phyloP scores from a whole-genome alignment of 2,797 vertebrate species.

The Phaenicophaeus curvirostris region DNA sequence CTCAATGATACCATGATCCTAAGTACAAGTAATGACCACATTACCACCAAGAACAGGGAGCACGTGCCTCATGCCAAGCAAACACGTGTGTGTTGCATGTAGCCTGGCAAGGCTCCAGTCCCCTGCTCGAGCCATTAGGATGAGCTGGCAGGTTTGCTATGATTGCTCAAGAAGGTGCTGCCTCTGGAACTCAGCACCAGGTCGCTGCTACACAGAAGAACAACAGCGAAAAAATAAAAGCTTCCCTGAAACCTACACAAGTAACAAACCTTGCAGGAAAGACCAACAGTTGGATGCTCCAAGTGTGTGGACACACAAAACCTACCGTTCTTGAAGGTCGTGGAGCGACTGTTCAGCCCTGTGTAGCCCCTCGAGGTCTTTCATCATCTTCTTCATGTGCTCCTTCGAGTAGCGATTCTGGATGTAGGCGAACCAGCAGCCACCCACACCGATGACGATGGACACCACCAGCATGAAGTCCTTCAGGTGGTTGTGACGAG shows the following conservation, averaged over 20 bases:
- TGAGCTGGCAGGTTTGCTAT: background rate
- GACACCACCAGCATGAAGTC: slow-evolving; percentile 99
- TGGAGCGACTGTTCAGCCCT: slow-evolving; percentile 95
- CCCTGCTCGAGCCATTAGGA: rapidly evolving
- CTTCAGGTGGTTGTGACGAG: slow-evolving; percentile 95
- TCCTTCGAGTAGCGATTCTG: slow-evolving; percentile 98
- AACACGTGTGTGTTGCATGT: background rate
- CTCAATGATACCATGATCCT: no score
- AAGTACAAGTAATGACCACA: rapidly evolving
- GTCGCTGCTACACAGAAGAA: background rate
- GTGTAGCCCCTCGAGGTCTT: slow-evolving; percentile 95
- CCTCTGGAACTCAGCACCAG: background rate
- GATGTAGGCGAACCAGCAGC: slow-evolving; percentile 99
- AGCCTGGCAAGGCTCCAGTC: background rate
- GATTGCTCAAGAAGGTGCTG: background rate
- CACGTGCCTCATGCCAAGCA: background rate
- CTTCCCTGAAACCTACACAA: rapidly evolving
- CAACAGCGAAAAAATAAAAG: background rate
- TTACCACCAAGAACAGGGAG: no score
- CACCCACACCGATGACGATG: slow-evolving; percentile 97
- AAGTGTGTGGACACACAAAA: rapidly evolving
- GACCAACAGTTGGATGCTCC: rapidly evolving
- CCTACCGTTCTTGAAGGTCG: slow-evolving; percentile 96
- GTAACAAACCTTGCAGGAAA: rapidly evolving
- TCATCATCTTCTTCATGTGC: slow-evolving; percentile 99